Base-by-base conservation (phyloP, 92 coral and sea anemone genomes). In the Chrysogorgia sp. region DNA sequence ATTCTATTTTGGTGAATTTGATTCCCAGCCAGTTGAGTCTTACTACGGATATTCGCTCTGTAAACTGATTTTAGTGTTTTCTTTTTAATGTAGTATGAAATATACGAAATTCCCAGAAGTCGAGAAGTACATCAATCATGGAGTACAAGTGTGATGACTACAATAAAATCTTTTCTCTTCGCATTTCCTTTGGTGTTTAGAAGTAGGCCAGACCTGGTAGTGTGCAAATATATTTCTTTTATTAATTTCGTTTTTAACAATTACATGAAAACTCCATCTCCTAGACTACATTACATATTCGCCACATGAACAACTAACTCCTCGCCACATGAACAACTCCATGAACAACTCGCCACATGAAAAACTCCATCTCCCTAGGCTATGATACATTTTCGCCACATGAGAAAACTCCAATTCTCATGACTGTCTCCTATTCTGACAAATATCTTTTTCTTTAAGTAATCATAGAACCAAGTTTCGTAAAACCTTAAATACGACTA, bases 61-160 rank as follows among this genome's bases (percentile, higher is more conserved):
- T 17, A 6, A 6, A 20, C 59, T 52, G 59, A 52, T 52, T 3
- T 17, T 20, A n/a, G 13, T 7, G 15, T 40, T 49, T 20, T 65
- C 40, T 24, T 58, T 67, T 75, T 4, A 63, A 25, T 64, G 24
- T 30, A 86, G 90, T 82, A 58, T 76, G 69, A 81, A 45, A 76
- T 96, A 33, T 31, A 85, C 52, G 83, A 75, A 64, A 84, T 96
- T 28, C 99, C 99, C 8, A 82, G 99, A 28, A 96, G 99, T 72
- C 89, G 99, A 75, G 97, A 96, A 79, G 99, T 96, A 0, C 80
- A 67, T 23, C 99, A 96, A 49, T 89, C 96, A 26, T 96, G 90
- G 84, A 63, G 82, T 35, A 81, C 99, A 31, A 82, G 92, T 45
- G 77, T 89, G 14, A 47, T 91, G 23, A 85, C 97, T 49, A 96